Evolutionary conservation across 2,113 vertebrate species (phyloP), one percentile per base, ranked within the genome.

Genomic region (Oceanites oceanicus): DNA sequence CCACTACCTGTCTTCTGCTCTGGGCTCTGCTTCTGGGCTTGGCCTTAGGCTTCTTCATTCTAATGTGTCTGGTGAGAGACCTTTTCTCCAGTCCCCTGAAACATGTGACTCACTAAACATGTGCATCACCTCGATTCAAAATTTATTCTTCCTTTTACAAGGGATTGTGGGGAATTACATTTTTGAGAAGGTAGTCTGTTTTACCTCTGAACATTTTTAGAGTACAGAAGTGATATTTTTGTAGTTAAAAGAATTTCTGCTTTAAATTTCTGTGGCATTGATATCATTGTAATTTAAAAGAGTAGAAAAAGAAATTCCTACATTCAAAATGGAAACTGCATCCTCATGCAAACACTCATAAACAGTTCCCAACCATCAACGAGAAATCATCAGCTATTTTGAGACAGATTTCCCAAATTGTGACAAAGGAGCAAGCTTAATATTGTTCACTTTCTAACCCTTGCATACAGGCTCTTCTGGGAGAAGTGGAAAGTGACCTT

Each of bases 401-500:
- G 30, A 88, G 25, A 42, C 7, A 59, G 18, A 87, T 65, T 91
- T 90, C 72, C 15, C 32, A 71, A 74, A 78, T 5, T 67, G 8
- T 47, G 52, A 65, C 18, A 72, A 23, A 76, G 53, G 7, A 75
- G 5, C 3, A 90, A 91, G 56, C 36, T 86, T 92, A 49, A 38
- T 86, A 74, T 40, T 94, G 52, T 88, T 96, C 95, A 65, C 52
- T 94, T 94, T 93, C 73, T 82, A 81, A 75, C 34, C 68, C 79
- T 49, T 75, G 44, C 30, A 88, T 84, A 36, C 15, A 74, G 47
- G 25, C 21, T 89, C 52, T 78, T 87, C 49, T 44, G 83, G 78
- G 88, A 96, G 52, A 88, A 88, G 20, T 77, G 61, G 83, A 78
- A 80, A 89, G 94, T 86, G 70, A 96, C 95, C 95, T 96, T 87